Evolutionary conservation across 2,113 vertebrate genomes (phyloP).

Genomic region (Pungitius pungitius): DNA sequence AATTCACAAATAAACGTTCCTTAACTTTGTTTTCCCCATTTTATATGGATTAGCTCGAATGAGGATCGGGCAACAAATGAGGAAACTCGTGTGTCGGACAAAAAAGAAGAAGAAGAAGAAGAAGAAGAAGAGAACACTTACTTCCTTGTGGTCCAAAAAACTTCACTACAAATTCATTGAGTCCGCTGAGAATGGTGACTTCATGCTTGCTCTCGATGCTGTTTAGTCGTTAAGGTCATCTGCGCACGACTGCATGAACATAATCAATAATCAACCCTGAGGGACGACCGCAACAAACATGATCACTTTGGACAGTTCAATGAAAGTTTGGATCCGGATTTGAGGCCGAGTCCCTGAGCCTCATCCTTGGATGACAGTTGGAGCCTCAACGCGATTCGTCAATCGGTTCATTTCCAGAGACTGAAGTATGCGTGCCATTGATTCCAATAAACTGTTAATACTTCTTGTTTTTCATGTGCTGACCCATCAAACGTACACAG

Average conservation of each 20-base stretch:
- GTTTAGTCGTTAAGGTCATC: constrained; percentile 76
- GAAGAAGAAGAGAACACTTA: constrained; percentile 80
- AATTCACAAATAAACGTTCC: not conserved
- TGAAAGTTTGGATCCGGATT: too few species aligned
- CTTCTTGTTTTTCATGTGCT: too few species aligned
- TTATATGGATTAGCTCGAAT: not conserved
- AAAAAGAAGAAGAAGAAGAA: not conserved
- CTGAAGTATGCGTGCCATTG: constrained; percentile 3
- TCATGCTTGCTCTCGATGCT: constrained; percentile 99
- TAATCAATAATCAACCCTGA: not conserved
- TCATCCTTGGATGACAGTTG: not conserved
- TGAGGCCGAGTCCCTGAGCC: constrained; percentile 11
- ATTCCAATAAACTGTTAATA: not conserved
- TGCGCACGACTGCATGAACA: constrained; percentile 13
- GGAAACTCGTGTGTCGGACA: not conserved
- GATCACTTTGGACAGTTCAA: too few species aligned
- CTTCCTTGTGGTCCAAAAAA: constrained; percentile 99
- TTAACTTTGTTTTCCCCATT: not conserved
- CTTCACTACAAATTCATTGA: constrained; percentile 99
- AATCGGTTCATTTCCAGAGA: constrained; percentile 20
- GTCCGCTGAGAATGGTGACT: constrained; percentile 98
- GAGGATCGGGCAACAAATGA: not conserved
- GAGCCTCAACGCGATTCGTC: constrained; percentile 16
- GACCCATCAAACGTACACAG: too few species aligned
- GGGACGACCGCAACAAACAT: not conserved